A percentile compares a stretch with the other conserved stretches of the same genome.
phyloP scores from a whole-genome alignment of 2,113 vertebrate species.

The Cyanoderma ruficeps region DNA sequence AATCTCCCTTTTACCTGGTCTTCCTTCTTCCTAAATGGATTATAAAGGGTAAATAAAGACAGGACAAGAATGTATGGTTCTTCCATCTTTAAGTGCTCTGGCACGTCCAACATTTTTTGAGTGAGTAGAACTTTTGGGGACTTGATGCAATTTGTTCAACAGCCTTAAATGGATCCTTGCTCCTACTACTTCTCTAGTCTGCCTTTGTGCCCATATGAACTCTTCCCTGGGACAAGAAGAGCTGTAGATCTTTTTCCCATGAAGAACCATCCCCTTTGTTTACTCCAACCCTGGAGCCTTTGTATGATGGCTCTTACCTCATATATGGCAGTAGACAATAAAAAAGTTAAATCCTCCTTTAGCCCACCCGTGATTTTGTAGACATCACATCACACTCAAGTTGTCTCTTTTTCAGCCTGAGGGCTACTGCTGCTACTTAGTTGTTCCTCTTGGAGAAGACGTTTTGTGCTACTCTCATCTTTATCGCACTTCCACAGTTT shows the following conservation, averaged over 20 bases:
- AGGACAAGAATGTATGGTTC: not conserved
- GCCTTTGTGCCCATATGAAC: not conserved
- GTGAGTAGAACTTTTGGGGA: not conserved
- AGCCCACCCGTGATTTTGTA: not conserved
- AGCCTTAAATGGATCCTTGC: not conserved
- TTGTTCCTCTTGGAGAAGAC: not conserved
- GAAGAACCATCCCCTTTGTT: not conserved
- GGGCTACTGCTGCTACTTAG: not conserved
- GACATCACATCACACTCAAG: not conserved
- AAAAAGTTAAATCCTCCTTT: not conserved
- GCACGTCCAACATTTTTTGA: not conserved
- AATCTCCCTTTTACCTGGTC: not conserved
- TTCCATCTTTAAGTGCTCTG: not conserved
- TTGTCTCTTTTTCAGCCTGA: not conserved
- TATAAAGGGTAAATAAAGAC: not conserved
- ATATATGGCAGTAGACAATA: not conserved
- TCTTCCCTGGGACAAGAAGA: not conserved
- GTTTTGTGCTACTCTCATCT: not conserved
- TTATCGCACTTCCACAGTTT: not conserved
- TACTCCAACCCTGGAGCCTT: not conserved
- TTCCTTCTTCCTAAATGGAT: not conserved
- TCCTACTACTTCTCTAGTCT: not conserved
- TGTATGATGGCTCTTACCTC: not conserved
- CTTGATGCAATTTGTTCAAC: not conserved
- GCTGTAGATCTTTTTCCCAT: not conserved